Percentiles rank a stretch among this genome's conserved stretches.
Evolutionary conservation across 2,797 vertebrate genomes (phyloP).

Genomic region (Gouania willdenowi): DNA sequence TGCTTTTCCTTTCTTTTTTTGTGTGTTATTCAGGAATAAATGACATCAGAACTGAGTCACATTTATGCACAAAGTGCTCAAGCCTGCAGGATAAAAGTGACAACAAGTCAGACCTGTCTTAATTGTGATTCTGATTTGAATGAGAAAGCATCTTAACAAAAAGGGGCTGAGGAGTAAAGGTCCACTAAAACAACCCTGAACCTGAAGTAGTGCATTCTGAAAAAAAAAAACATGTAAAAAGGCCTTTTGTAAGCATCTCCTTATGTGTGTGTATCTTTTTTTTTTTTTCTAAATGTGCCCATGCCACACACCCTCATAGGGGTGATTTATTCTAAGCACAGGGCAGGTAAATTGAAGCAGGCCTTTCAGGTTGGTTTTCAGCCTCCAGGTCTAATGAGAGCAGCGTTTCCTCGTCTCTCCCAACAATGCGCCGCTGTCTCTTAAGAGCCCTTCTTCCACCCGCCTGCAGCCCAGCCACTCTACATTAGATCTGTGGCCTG

Average conservation of each 20-base stretch:
- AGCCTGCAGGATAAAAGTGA: conserved; percentile 30
- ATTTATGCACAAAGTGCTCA: conserved; percentile 40
- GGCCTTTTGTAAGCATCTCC: conserved; percentile 70
- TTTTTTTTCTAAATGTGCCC: conserved; percentile 23
- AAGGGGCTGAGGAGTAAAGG: conserved; percentile 72
- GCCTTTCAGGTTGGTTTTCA: conserved; percentile 81
- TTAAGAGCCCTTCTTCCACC: conserved; percentile 78
- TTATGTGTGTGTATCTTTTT: conserved; percentile 44
- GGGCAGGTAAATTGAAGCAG: conserved; percentile 80
- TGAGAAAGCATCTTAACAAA: conserved; percentile 70
- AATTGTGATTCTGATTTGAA: conserved; percentile 80
- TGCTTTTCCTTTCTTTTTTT: too few species aligned
- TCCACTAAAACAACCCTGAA: conserved; percentile 70
- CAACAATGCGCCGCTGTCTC: conserved; percentile 76
- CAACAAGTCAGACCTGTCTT: conserved; percentile 41
- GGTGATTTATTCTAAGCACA: conserved; percentile 81
- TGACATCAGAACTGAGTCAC: conserved; percentile 46
- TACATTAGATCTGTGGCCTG: conserved; percentile 81
- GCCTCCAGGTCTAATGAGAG: conserved; percentile 81
- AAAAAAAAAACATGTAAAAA: conserved; percentile 66
- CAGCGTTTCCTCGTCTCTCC: conserved; percentile 72
- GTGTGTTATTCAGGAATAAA: too few species aligned
- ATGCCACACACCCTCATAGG: conserved; percentile 19
- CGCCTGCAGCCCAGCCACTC: conserved; percentile 71
- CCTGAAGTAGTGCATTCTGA: conserved; percentile 56